phyloP scores from a whole-genome alignment of 2,797 vertebrate species.

The Phrynocephalus forsythii region DNA sequence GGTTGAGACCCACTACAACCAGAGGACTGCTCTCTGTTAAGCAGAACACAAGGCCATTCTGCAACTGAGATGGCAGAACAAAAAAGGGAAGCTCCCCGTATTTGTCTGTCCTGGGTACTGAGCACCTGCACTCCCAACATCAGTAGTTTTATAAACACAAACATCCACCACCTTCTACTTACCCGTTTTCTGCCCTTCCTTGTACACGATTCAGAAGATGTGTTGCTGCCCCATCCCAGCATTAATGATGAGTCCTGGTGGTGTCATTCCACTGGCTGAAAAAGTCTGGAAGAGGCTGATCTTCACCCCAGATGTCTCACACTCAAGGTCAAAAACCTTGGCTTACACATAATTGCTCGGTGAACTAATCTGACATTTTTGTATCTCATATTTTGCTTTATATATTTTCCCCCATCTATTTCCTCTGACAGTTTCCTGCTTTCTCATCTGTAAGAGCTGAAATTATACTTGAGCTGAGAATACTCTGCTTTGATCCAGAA shows the following conservation, averaged over 20 bases:
- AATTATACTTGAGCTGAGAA: conserved; percentile 5
- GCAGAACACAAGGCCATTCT: neutral
- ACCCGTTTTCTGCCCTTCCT: neutral
- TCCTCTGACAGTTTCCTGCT: conserved; percentile 7
- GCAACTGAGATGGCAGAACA: neutral
- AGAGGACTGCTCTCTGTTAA: neutral
- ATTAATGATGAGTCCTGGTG: neutral
- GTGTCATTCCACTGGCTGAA: neutral
- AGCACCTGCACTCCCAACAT: neutral
- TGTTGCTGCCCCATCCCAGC: neutral
- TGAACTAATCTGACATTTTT: neutral
- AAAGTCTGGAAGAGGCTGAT: neutral
- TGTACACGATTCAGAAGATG: neutral
- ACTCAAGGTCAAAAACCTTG: neutral
- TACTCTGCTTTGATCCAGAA: conserved; percentile 14
- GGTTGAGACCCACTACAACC: too few relatives aligned
- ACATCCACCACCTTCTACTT: too few relatives aligned
- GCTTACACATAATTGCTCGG: neutral
- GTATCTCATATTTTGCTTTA: neutral
- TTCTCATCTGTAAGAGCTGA: conserved; percentile 4
- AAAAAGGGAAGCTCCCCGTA: neutral
- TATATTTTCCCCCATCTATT: neutral
- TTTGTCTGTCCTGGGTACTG: neutral
- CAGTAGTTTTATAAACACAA: neutral
- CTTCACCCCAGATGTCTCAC: neutral